Conservation (phyloP, 64 coral and sea anemone species). For the Pocillopora verrucosa region DNA sequence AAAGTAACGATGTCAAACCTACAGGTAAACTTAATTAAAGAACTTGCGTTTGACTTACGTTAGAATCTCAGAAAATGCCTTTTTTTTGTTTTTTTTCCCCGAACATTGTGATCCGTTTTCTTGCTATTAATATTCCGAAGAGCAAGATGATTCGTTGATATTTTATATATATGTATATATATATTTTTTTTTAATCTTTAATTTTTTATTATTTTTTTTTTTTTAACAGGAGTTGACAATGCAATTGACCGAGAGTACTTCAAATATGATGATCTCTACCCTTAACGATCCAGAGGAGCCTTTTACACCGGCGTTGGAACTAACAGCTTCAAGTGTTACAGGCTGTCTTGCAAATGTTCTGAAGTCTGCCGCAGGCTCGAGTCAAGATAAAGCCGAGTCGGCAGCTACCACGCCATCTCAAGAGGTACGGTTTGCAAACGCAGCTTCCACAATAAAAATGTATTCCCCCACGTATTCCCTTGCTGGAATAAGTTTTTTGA, state of each 20-base stretch:
- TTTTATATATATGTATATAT: no score
- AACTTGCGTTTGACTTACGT: no score
- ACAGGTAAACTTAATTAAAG: no score
- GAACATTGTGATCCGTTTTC: not conserved
- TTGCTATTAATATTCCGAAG: no score
- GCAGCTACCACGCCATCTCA: not conserved
- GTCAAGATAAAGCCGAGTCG: no score
- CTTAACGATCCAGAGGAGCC: conserved; percentile 11
- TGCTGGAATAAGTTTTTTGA: no score
- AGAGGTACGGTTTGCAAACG: not conserved
- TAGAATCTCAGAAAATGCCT: no score
- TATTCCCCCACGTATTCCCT: no score
- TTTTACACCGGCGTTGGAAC: not conserved
- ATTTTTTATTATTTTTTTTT: not conserved
- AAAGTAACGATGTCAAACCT: no score
- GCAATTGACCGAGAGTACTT: not conserved
- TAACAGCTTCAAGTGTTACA: conserved; percentile 4
- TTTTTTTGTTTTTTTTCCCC: no score
- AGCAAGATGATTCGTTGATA: no score
- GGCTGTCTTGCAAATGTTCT: conserved; percentile 1
- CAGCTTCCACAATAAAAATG: not conserved
- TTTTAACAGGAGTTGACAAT: not conserved
- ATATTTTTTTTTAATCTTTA: no score
- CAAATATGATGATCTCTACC: not conserved
- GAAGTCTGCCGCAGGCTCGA: not conserved